These are phyloP conservation scores for Aphaenogaster floridana DNA, from an alignment of 1,140 invertebrate species.

Conservation along the genomic window DNA sequence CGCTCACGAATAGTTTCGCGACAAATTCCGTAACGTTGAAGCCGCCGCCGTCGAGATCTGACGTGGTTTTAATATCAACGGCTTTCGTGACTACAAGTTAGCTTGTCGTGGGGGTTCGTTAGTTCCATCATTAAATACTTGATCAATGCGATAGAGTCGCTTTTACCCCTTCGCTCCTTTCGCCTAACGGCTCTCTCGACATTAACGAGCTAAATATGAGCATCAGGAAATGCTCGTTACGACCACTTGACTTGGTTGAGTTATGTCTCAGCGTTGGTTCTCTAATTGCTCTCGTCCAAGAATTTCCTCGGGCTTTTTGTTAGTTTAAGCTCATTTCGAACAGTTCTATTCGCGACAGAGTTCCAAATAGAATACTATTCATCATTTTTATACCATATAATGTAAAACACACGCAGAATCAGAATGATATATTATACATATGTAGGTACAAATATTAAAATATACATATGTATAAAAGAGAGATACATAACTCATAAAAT, in stretches of 20 bases:
- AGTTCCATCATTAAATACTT: conserved; percentile 31
- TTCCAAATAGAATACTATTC: neutral
- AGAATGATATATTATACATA: neutral
- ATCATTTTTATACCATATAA: neutral
- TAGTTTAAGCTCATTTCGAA: neutral
- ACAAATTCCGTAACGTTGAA: neutral
- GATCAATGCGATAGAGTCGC: neutral
- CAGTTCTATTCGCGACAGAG: neutral
- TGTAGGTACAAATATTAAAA: too few relatives aligned
- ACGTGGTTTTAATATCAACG: conserved; percentile 17
- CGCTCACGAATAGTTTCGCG: neutral
- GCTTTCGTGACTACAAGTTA: neutral
- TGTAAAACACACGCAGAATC: neutral
- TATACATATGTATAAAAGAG: neutral
- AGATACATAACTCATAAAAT: neutral
- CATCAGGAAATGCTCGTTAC: conserved; percentile 8
- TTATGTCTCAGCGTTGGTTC: neutral
- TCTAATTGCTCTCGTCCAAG: conserved; percentile 16
- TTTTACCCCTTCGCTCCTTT: neutral
- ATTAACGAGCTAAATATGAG: conserved; percentile 43
- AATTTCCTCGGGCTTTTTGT: neutral
- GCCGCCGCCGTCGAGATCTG: neutral
- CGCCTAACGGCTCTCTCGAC: too few relatives aligned
- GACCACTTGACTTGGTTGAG: neutral
- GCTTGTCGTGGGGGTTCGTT: neutral